A percentile compares a stretch with the other conserved stretches of the same genome.
Conservation (phyloP, 2,797 vertebrate species). For the Gambusia yucatana region DNA sequence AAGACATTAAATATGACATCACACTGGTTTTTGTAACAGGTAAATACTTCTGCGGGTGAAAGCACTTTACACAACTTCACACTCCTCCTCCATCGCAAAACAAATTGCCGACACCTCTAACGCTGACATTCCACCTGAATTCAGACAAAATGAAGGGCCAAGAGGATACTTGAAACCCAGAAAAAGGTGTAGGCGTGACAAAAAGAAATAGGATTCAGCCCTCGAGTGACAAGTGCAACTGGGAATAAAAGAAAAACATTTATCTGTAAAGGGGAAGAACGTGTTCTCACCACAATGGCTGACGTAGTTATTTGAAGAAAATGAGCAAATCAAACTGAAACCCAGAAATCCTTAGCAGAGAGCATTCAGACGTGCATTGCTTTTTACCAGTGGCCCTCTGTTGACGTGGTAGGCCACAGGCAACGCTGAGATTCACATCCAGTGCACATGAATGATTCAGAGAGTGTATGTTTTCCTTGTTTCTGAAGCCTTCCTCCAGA, state of each 20-base stretch:
- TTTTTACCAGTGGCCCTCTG: conserved; percentile 31
- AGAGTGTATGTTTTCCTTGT: conserved; percentile 46
- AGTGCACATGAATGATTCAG: conserved; percentile 42
- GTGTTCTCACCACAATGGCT: background rate
- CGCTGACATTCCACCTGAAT: background rate
- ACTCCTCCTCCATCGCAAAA: background rate
- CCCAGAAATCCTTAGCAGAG: conserved; percentile 41
- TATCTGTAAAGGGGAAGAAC: background rate
- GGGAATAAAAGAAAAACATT: conserved; percentile 4
- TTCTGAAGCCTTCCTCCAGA: conserved; percentile 35
- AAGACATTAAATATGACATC: background rate
- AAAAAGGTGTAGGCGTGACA: background rate
- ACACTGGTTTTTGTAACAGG: background rate
- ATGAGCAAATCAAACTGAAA: conserved; percentile 33
- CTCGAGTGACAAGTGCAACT: background rate
- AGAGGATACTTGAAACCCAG: background rate
- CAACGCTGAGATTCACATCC: conserved; percentile 15
- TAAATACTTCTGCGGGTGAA: background rate
- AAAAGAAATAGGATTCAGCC: conserved; percentile 8
- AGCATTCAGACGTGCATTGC: conserved; percentile 35
- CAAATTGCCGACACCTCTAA: background rate
- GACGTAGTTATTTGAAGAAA: conserved; percentile 17
- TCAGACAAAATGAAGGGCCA: conserved; percentile 3
- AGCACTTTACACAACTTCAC: background rate
- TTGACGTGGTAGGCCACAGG: conserved; percentile 30